Evolutionary conservation across 2,797 vertebrate species (phyloP).

Genomic region (Silurus aristotelis): DNA sequence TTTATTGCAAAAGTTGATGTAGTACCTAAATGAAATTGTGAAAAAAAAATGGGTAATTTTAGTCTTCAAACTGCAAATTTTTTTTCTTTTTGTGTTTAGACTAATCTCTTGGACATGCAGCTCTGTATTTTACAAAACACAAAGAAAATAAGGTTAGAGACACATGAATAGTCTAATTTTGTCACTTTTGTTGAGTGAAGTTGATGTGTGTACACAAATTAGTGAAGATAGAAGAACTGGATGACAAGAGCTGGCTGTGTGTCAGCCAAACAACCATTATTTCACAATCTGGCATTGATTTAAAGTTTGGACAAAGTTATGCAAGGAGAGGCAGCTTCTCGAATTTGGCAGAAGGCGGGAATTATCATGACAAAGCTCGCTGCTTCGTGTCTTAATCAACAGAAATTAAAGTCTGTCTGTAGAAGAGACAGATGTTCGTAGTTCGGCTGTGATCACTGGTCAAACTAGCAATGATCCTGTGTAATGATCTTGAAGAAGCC

Average conservation of each 20-base stretch:
- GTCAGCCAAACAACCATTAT: conserved; percentile 76
- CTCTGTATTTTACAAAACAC: not conserved
- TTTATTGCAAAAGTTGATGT: not conserved
- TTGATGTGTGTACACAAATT: conserved; percentile 64
- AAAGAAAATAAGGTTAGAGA: not conserved
- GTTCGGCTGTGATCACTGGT: not conserved
- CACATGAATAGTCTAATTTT: not conserved
- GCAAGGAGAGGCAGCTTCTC: conserved; percentile 26
- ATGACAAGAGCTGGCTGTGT: conserved; percentile 65
- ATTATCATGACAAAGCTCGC: conserved; percentile 25
- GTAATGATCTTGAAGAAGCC: not conserved
- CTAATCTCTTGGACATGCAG: not conserved
- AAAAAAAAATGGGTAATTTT: not conserved
- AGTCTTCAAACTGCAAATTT: not conserved
- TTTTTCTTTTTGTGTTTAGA: not conserved
- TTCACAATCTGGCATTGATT: conserved; percentile 82
- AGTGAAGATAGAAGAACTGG: conserved; percentile 73
- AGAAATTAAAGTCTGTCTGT: conserved; percentile 26
- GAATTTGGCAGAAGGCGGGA: conserved; percentile 28
- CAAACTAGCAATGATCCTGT: not conserved
- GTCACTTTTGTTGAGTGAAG: not conserved
- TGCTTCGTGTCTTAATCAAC: conserved; percentile 36
- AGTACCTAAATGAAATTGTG: not conserved
- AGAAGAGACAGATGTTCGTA: conserved; percentile 8
- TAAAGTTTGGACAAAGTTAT: conserved; percentile 74